Percentiles rank a stretch among this genome's conserved stretches.
Evolutionary conservation across 2,113 vertebrate genomes (phyloP).

Genomic region (Carassius auratus): DNA sequence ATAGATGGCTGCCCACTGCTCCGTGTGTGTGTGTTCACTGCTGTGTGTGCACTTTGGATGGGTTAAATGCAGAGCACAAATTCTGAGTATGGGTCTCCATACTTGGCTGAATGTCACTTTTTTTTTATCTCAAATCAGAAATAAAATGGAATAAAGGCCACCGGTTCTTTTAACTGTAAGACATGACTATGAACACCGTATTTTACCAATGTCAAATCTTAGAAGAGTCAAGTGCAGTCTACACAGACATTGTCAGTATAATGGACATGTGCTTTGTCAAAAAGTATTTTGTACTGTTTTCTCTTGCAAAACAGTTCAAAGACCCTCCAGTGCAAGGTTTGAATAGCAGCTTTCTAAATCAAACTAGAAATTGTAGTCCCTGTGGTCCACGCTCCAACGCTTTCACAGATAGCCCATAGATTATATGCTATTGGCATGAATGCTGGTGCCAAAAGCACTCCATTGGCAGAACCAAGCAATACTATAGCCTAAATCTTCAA

Average conservation of each 20-base stretch:
- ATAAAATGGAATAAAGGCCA: too few relatives aligned
- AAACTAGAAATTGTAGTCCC: conserved; percentile 26
- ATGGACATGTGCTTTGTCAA: neutral
- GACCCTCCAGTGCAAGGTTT: conserved; percentile 18
- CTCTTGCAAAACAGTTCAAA: conserved; percentile 2
- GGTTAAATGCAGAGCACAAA: too few relatives aligned
- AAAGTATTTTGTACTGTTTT: conserved; percentile 13
- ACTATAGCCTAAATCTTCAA: conserved; percentile 32
- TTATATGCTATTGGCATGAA: conserved; percentile 32
- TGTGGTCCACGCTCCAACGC: conserved; percentile 22
- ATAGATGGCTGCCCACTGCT: too few relatives aligned
- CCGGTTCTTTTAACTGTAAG: neutral
- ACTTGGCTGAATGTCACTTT: too few relatives aligned
- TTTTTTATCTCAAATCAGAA: too few relatives aligned
- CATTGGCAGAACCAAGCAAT: conserved; percentile 32
- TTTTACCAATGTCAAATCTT: neutral
- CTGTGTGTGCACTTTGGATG: too few relatives aligned
- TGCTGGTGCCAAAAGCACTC: conserved; percentile 32
- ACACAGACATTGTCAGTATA: neutral
- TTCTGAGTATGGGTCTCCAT: too few relatives aligned
- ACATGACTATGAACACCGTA: neutral
- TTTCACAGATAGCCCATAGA: conserved; percentile 27
- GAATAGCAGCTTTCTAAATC: conserved; percentile 29
- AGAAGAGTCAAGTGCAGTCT: neutral
- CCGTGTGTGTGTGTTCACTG: too few relatives aligned